These are phyloP conservation scores for Azorinus chamasolen DNA, from an alignment of 2,888 invertebrate species.

Conservation along the genomic window DNA sequence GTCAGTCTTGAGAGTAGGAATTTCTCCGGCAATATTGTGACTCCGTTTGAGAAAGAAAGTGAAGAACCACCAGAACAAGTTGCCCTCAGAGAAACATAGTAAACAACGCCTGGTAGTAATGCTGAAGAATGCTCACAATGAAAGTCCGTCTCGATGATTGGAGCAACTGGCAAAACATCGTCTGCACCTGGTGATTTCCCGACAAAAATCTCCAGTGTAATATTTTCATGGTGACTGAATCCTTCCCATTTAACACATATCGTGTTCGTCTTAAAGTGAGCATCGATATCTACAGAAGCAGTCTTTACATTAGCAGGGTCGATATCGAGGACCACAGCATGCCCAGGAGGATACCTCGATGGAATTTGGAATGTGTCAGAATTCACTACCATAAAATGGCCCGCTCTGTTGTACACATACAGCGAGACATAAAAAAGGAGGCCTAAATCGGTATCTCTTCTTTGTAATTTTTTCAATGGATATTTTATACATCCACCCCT, in stretches of 20 bases:
- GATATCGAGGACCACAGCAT: constrained; percentile 43
- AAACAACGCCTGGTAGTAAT: neutral
- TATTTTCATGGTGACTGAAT: constrained; percentile 31
- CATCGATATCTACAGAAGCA: constrained; percentile 8
- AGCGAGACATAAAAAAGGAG: constrained; percentile 25
- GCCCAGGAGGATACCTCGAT: constrained; percentile 52
- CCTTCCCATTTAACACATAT: constrained; percentile 28
- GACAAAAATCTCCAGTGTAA: constrained; percentile 21
- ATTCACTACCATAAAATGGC: constrained; percentile 26
- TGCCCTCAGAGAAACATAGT: constrained; percentile 35
- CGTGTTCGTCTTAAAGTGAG: constrained; percentile 14
- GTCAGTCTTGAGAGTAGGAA: too few relatives aligned
- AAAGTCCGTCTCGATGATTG: neutral
- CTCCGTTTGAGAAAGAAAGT: constrained; percentile 51
- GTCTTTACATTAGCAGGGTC: constrained; percentile 6
- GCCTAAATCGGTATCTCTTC: constrained; percentile 24
- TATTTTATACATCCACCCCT: constrained; percentile 27
- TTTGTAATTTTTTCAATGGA: constrained; percentile 23
- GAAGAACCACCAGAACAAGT: constrained; percentile 41
- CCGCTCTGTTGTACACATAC: constrained; percentile 51
- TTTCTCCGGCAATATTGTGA: constrained; percentile 16
- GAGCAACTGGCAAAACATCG: neutral
- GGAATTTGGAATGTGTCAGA: constrained; percentile 43
- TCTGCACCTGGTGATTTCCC: constrained; percentile 8
- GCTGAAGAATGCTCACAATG: constrained; percentile 6